A percentile compares a stretch with the other conserved stretches of the same genome.
Evolutionary conservation across 2,888 invertebrate genomes (phyloP).

Genomic region (Rhagophthalmus giganteus): DNA sequence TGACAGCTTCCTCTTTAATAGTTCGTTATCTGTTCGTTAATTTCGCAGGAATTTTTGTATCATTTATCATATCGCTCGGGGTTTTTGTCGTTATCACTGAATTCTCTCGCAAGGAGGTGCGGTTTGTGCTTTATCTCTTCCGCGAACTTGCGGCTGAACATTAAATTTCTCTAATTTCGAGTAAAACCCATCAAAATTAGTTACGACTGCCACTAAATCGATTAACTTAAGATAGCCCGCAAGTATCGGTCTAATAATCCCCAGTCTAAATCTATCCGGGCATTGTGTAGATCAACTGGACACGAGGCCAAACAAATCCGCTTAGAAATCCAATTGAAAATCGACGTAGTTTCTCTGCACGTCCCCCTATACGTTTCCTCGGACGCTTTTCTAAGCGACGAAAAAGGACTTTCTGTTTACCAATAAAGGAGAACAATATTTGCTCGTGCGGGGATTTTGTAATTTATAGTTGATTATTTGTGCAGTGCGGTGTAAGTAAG

Average conservation of each 20-base stretch:
- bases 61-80: constrained; percentile 7
- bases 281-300: constrained; percentile 25
- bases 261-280: constrained; percentile 23
- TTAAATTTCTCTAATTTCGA: constrained; percentile 1
- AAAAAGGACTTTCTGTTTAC: no score
- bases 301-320: constrained; percentile 24
- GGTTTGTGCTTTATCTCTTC: neutral
- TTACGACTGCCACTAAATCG: constrained; percentile 19
- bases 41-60: constrained; percentile 3
- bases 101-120: neutral
- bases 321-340: no score
- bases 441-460: no score
- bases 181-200: constrained; percentile 11
- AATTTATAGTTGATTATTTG: no score
- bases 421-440: no score
- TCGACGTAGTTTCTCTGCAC: no score
- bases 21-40: neutral
- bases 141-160: neutral
- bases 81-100: constrained; percentile 2
- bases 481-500: no score
- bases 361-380: no score
- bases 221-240: constrained; percentile 17
- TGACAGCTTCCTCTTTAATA: constrained; percentile 7
- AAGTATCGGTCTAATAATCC: constrained; percentile 23
- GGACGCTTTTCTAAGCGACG: no score